phyloP scores from a whole-genome alignment of 2,797 vertebrate species.

The Scolopax bukidnonensis region DNA sequence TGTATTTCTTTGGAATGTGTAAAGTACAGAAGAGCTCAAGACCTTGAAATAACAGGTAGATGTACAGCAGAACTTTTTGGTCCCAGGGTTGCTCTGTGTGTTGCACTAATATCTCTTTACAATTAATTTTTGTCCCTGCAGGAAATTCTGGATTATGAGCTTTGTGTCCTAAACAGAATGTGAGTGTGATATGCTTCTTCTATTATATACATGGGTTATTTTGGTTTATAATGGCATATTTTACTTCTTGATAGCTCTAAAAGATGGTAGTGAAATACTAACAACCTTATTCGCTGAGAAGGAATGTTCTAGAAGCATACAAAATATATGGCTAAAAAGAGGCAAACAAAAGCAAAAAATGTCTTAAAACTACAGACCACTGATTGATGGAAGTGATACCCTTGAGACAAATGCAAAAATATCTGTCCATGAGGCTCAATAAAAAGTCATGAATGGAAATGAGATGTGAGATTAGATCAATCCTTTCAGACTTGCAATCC shows the following conservation, averaged over 20 bases:
- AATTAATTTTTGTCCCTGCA: not conserved
- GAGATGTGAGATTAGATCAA: not conserved
- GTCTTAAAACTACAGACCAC: not conserved
- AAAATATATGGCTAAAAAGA: not conserved
- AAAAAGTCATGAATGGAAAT: not conserved
- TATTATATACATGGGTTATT: not conserved
- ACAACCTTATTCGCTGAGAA: not conserved
- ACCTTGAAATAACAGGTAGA: not conserved
- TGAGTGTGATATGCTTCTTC: not conserved
- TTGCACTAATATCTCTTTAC: not conserved
- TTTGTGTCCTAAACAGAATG: not conserved
- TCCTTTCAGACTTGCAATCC: not conserved
- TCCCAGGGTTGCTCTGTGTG: not conserved
- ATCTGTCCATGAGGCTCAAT: not conserved
- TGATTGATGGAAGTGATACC: not conserved
- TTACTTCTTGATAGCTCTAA: not conserved
- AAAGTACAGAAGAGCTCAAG: not conserved
- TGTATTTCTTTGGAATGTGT: not conserved
- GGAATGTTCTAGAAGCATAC: not conserved
- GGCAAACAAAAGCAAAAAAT: not conserved
- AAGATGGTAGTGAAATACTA: not conserved
- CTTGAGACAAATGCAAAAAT: not conserved
- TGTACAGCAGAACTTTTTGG: not conserved
- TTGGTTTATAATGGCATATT: not conserved
- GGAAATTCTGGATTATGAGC: not conserved